A percentile compares a stretch with the other conserved stretches of the same genome.
Evolutionary conservation across 2,888 invertebrate species (phyloP).

Genomic region (Microplitis manilae): DNA sequence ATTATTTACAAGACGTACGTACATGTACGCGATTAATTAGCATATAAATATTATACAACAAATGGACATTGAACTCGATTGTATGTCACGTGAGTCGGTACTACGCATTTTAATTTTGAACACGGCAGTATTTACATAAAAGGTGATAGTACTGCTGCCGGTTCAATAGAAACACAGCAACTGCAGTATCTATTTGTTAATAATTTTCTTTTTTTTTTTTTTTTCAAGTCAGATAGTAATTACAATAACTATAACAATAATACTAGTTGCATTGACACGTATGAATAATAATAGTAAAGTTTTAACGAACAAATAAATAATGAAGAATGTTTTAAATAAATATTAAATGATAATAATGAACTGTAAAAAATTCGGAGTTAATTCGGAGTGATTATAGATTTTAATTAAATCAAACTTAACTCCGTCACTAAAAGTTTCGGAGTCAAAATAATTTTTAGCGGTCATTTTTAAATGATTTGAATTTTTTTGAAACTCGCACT

Average conservation of each 20-base stretch:
- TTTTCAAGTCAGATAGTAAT: conserved; percentile 28
- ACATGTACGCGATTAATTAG: background rate
- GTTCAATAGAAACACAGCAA: too few species aligned
- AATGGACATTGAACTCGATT: background rate
- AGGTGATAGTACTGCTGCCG: too few species aligned
- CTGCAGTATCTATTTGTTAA: background rate
- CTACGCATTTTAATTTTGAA: conserved; percentile 8
- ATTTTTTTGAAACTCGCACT: too few species aligned
- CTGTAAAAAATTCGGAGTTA: too few species aligned
- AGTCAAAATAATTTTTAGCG: too few species aligned
- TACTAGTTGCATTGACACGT: conserved; percentile 43
- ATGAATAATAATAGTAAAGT: conserved; percentile 40
- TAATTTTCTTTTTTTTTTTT: background rate
- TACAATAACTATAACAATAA: conserved; percentile 48
- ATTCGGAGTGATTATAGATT: too few species aligned
- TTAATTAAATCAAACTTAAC: too few species aligned
- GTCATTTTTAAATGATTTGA: too few species aligned
- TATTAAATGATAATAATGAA: too few species aligned
- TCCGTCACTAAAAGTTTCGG: too few species aligned
- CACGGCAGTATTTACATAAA: conserved; percentile 22
- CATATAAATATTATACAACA: conserved; percentile 20
- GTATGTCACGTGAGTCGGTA: too few species aligned
- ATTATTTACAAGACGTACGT: conserved; percentile 2
- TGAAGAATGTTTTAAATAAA: background rate
- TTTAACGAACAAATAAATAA: background rate